A percentile compares a stretch with the other conserved stretches of the same genome.
phyloP scores from a whole-genome alignment of 2,888 invertebrate genomes.

The Marasmarcha lunaedactyla region DNA sequence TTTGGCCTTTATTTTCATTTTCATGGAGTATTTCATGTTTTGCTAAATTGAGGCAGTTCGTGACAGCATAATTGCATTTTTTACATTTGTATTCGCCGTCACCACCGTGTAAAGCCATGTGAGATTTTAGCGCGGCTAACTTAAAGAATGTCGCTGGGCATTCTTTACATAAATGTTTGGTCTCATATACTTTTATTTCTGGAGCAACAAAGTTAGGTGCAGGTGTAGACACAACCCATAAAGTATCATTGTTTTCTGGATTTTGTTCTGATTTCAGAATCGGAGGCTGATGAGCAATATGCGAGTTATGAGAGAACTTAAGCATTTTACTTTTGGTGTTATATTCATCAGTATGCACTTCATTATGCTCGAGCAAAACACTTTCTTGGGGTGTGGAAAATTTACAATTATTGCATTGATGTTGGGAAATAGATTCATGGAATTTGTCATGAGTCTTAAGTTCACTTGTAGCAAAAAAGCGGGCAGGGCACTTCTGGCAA shows the following conservation, averaged over 20 bases:
- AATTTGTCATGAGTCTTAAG: conserved; percentile 78
- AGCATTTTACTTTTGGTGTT: conserved; percentile 80
- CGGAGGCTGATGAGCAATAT: conserved; percentile 75
- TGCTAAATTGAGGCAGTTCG: conserved; percentile 75
- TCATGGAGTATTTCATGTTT: conserved; percentile 74
- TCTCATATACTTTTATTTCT: conserved; percentile 34
- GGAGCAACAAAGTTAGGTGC: conserved; percentile 30
- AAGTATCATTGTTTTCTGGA: conserved; percentile 32
- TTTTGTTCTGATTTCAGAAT: conserved; percentile 53
- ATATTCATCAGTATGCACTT: conserved; percentile 83
- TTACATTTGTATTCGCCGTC: conserved; percentile 76
- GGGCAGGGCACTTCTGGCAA: conserved; percentile 86
- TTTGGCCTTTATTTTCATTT: conserved; percentile 33
- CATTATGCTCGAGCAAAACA: conserved; percentile 76
- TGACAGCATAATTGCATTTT: conserved; percentile 78
- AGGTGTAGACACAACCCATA: conserved; percentile 55
- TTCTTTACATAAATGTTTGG: conserved; percentile 61
- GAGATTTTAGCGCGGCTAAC: conserved; percentile 76
- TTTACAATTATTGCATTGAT: conserved; percentile 81
- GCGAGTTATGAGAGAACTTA: conserved; percentile 73
- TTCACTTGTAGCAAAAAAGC: conserved; percentile 83
- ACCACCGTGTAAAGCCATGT: conserved; percentile 75
- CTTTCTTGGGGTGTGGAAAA: conserved; percentile 80
- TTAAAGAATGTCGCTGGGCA: conserved; percentile 83
- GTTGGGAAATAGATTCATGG: conserved; percentile 73